Conservation (phyloP, 2,113 vertebrate genomes). For the Mionectes macconnelli region DNA sequence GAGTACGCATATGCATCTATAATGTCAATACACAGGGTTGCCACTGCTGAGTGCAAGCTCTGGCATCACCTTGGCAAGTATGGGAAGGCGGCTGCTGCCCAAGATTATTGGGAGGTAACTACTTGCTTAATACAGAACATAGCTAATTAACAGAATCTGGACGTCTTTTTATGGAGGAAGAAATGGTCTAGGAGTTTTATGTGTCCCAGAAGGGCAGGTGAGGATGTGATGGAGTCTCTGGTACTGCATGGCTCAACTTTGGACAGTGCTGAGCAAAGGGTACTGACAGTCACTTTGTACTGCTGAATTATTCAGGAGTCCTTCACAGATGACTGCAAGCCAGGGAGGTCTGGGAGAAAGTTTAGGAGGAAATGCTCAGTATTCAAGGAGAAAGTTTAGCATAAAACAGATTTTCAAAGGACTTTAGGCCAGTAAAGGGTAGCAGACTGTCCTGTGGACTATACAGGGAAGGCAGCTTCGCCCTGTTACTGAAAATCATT, state of each 20-base stretch:
- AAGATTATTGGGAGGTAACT: neutral
- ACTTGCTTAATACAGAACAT: neutral
- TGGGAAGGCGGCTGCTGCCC: neutral
- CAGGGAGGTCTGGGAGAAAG: neutral
- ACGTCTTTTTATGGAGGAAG: neutral
- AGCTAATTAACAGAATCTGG: neutral
- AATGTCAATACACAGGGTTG: neutral
- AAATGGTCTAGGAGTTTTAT: neutral
- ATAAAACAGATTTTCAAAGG: neutral
- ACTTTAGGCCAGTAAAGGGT: neutral
- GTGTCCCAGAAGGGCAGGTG: neutral
- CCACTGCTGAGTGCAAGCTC: neutral
- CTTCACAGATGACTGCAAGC: conserved; percentile 30
- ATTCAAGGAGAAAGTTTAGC: neutral
- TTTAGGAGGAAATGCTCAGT: neutral
- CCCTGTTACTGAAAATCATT: neutral
- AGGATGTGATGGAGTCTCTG: neutral
- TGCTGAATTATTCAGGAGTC: conserved; percentile 31
- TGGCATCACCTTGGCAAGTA: neutral
- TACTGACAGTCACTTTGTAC: neutral
- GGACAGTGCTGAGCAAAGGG: neutral
- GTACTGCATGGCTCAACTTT: neutral
- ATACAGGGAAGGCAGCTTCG: neutral
- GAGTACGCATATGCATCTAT: neutral
- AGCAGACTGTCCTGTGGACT: neutral